A percentile compares a stretch with the other conserved stretches of the same genome.
Evolutionary conservation across 2,888 invertebrate species (phyloP).

Genomic region (Harmothoe impar): DNA sequence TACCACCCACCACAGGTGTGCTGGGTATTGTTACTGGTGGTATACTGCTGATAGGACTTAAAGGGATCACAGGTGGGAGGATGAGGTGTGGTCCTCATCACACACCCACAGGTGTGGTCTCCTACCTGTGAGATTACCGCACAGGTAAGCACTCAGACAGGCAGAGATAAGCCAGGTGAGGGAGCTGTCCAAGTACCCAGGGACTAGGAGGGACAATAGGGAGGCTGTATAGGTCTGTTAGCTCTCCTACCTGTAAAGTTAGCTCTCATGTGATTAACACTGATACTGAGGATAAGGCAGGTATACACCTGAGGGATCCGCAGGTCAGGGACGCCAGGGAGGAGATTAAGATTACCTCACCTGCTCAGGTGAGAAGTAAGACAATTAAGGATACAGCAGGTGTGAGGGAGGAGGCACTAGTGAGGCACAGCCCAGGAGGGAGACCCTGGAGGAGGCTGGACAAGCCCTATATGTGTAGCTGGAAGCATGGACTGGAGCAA

Average conservation of each 20-base stretch:
- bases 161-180: neutral
- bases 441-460: neutral
- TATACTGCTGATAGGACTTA: too few species aligned
- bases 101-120: neutral
- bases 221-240: too few species aligned
- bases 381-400: neutral
- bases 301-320: too few species aligned
- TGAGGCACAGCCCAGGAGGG: neutral
- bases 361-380: neutral
- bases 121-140: neutral
- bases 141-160: neutral
- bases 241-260: too few species aligned
- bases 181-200: too few species aligned
- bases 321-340: too few species aligned
- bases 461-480: neutral
- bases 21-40: too few species aligned
- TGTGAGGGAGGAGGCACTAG: neutral
- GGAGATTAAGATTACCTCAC: too few species aligned
- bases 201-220: too few species aligned
- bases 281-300: too few species aligned
- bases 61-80: neutral
- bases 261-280: too few species aligned
- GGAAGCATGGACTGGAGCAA: conserved; percentile 1
- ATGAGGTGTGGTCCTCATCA: conserved; percentile 2
- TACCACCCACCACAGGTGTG: too few species aligned